Evolutionary conservation across 2,113 vertebrate species (phyloP).

Genomic region (Chinchilla lanigera): DNA sequence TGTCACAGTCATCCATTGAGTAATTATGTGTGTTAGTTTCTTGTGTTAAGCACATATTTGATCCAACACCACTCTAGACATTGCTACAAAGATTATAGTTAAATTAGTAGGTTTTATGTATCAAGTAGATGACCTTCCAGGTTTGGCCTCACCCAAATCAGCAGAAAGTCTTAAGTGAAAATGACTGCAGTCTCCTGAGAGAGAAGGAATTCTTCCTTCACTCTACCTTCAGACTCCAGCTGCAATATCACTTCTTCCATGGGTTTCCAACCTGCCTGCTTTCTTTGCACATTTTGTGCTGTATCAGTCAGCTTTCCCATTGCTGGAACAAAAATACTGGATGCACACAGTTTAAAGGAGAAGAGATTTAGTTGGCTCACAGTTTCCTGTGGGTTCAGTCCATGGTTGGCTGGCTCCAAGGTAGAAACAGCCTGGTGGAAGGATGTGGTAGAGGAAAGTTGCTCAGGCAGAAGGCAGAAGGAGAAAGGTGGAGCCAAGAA

Average conservation of each 20-base stretch:
- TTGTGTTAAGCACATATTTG: too few relatives aligned
- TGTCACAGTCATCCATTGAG: background rate
- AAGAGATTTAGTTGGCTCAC: background rate
- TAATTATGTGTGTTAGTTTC: background rate
- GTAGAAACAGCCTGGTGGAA: background rate
- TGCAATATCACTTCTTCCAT: accelerated
- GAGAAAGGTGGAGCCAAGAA: background rate
- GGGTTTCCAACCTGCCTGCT: accelerated
- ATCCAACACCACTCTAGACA: background rate
- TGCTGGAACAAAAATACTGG: background rate
- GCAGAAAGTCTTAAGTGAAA: background rate
- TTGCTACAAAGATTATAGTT: background rate
- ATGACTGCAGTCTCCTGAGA: too few relatives aligned
- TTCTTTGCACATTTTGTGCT: too few relatives aligned
- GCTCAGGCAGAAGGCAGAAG: background rate
- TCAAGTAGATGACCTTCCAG: background rate
- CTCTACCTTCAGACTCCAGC: background rate
- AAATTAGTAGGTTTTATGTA: background rate
- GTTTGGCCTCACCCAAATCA: background rate
- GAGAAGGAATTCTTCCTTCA: background rate
- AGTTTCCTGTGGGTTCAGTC: too few relatives aligned
- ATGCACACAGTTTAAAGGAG: background rate
- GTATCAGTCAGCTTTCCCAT: background rate
- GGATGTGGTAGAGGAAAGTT: background rate
- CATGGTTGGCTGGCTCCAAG: background rate